These are phyloP conservation scores for Agelastica alni DNA, from an alignment of 2,888 invertebrate species.

Conservation along the genomic window DNA sequence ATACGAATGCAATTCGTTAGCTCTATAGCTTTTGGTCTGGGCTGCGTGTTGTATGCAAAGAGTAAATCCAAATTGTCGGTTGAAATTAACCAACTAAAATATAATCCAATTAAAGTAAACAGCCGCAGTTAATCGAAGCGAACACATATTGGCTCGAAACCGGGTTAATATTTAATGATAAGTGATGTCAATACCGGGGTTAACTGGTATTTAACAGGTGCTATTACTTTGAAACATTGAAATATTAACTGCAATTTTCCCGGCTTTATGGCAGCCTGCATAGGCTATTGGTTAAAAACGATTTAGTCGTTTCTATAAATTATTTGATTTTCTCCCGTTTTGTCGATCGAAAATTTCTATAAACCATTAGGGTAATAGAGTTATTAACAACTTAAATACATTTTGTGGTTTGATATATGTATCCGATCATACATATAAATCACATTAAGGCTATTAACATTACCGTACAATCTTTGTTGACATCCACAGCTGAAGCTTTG, in stretches of 20 bases:
- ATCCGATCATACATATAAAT: too few relatives aligned
- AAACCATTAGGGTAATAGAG: too few relatives aligned
- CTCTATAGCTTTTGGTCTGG: constrained; percentile 12
- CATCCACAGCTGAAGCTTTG: too few relatives aligned
- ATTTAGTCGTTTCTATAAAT: constrained; percentile 3
- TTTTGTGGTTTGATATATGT: too few relatives aligned
- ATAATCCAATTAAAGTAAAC: constrained; percentile 53
- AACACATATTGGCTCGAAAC: constrained; percentile 51
- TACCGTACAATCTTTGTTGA: too few relatives aligned
- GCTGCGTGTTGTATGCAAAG: constrained; percentile 27
- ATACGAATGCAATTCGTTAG: constrained; percentile 31
- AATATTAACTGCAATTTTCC: constrained; percentile 38
- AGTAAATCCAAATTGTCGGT: constrained; percentile 41
- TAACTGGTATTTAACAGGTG: constrained; percentile 54
- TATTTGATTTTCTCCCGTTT: too few relatives aligned
- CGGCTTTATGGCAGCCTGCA: constrained; percentile 33
- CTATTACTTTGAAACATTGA: constrained; percentile 47
- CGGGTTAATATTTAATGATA: constrained; percentile 56
- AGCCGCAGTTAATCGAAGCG: constrained; percentile 53
- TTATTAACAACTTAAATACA: too few relatives aligned
- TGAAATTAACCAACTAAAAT: constrained; percentile 47
- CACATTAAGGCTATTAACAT: too few relatives aligned
- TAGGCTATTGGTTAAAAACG: constrained; percentile 1
- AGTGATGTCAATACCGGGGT: constrained; percentile 53
- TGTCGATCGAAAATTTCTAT: too few relatives aligned